These are phyloP conservation scores for Ptychoptera contaminata DNA, from an alignment of 2,888 invertebrate genomes.

Conservation along the genomic window DNA sequence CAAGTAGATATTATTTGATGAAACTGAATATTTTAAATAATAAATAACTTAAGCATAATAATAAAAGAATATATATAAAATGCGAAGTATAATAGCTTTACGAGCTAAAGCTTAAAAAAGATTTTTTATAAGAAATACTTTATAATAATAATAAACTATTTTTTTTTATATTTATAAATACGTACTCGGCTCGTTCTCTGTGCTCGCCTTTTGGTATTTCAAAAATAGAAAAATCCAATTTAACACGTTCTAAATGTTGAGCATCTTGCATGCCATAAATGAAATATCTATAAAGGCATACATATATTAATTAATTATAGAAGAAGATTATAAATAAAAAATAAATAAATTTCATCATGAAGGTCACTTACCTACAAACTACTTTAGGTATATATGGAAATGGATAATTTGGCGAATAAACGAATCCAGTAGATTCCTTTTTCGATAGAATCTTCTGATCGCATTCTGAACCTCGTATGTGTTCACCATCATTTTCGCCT, in stretches of 20 bases:
- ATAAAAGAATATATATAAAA: background rate
- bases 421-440: conserved; percentile 81
- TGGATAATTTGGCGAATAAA: conserved; percentile 94
- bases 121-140: conserved; percentile 1
- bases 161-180: conserved; percentile 15
- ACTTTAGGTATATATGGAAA: conserved; percentile 89
- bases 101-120: background rate
- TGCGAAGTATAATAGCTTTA: background rate
- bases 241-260: conserved; percentile 87
- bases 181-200: conserved; percentile 64
- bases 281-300: conserved; percentile 58
- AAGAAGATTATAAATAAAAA: background rate
- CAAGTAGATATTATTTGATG: too few species aligned
- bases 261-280: conserved; percentile 97
- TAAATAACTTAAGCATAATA: background rate
- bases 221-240: conserved; percentile 75
- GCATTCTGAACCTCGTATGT: conserved; percentile 95
- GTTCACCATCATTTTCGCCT: conserved; percentile 83
- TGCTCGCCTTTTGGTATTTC: conserved; percentile 67
- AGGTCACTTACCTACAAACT: conserved; percentile 60
- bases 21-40: background rate
- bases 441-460: conserved; percentile 93
- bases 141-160: background rate
- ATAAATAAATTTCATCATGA: background rate
- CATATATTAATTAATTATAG: background rate